Conservation (phyloP, 37 sponge, comb jelly and placozoan genomes). For the Agelas oroides region DNA sequence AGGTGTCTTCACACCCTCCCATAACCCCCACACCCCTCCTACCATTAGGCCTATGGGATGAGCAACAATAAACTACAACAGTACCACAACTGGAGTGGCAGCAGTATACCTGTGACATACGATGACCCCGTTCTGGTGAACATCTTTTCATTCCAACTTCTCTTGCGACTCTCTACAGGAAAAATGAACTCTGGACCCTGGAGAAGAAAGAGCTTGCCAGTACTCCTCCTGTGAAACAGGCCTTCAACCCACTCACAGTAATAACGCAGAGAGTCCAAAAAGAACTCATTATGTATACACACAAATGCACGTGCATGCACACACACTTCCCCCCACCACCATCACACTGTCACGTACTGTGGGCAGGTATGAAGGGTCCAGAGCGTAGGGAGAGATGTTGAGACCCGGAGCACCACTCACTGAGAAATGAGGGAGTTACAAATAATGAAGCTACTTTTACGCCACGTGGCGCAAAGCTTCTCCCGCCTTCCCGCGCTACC, state of each 20-base stretch:
- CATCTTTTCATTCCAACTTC: constrained; percentile 69
- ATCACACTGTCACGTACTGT: constrained; percentile 20
- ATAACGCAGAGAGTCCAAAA: no score
- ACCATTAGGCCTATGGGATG: constrained; percentile 25
- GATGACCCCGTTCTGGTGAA: constrained; percentile 68
- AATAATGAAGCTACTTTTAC: no score
- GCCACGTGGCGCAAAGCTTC: no score
- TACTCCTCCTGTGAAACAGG: no score
- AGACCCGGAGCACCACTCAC: not conserved
- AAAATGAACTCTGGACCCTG: constrained; percentile 84
- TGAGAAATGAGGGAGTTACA: no score
- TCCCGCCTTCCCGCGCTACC: no score
- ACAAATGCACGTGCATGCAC: no score
- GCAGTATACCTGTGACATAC: constrained; percentile 57
- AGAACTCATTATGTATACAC: not conserved
- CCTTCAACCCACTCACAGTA: no score
- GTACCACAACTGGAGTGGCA: not conserved
- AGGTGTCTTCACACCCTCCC: constrained; percentile 56
- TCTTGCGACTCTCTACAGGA: constrained; percentile 66
- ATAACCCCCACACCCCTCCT: constrained; percentile 75
- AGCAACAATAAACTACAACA: not conserved
- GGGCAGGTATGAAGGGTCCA: constrained; percentile 81
- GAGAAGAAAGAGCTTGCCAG: no score
- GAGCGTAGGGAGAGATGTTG: constrained; percentile 71
- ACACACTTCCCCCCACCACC: no score